A percentile compares a stretch with the other conserved stretches of the same genome.
phyloP scores from a whole-genome alignment of 1,140 invertebrate genomes.

The Drosophila serrata region DNA sequence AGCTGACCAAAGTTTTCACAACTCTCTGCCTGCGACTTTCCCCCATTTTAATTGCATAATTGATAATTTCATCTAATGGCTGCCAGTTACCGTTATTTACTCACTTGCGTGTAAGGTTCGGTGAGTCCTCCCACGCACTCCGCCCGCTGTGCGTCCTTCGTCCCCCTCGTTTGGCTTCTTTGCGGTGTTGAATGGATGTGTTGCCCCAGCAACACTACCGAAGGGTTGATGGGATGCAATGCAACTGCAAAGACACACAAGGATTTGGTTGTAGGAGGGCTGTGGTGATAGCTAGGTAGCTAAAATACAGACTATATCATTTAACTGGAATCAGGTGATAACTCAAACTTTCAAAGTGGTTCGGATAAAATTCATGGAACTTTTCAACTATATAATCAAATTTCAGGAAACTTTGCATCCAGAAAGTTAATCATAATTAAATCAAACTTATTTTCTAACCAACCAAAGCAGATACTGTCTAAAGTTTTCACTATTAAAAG shows the following conservation, averaged over 20 bases:
- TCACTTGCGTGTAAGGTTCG: slow-evolving; percentile 42
- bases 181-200: neutral
- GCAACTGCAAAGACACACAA: slow-evolving; percentile 4
- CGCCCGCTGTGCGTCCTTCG: neutral
- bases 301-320: neutral
- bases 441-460: neutral
- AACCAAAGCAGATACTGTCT: neutral
- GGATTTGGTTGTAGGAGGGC: neutral
- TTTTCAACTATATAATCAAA: neutral
- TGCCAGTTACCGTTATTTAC: slow-evolving; percentile 33
- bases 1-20: slow-evolving; percentile 17
- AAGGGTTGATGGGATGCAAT: neutral
- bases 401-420: neutral
- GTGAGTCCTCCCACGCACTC: slow-evolving; percentile 14
- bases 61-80: slow-evolving; percentile 38
- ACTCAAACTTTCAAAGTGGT: neutral
- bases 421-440: neutral
- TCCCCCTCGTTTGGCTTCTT: neutral
- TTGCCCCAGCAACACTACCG: slow-evolving; percentile 32
- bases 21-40: slow-evolving; percentile 11
- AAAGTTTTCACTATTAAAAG: neutral
- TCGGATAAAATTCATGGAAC: neutral
- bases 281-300: neutral
- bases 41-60: slow-evolving; percentile 47
- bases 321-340: neutral